Evolutionary conservation across 1,140 invertebrate genomes (phyloP).

Genomic region (Drosophila sproati): DNA sequence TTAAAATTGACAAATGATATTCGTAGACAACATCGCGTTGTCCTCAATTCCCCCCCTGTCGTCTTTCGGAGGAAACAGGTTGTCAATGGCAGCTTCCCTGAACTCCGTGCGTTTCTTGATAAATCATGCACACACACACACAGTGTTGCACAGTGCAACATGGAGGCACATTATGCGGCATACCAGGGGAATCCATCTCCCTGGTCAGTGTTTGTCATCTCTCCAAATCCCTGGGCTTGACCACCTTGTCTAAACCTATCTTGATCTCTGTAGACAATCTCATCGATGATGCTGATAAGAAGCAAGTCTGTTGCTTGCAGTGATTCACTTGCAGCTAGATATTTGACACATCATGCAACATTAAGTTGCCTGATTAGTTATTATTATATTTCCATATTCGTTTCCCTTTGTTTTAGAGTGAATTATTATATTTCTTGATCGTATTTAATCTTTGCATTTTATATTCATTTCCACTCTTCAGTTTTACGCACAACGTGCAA

Average conservation of each 20-base stretch:
- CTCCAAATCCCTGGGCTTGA: constrained; percentile 31
- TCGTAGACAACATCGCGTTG: constrained; percentile 67
- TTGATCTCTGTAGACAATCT: constrained; percentile 17
- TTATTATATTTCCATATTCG: not conserved
- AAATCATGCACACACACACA: constrained; percentile 53
- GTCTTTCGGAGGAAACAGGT: constrained; percentile 68
- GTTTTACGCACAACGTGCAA: not conserved
- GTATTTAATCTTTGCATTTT: too few species aligned
- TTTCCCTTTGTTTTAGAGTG: not conserved
- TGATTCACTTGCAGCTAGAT: not conserved
- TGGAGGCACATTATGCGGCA: not conserved
- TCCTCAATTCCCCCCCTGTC: constrained; percentile 6
- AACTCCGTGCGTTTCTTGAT: constrained; percentile 60
- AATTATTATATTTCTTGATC: too few species aligned
- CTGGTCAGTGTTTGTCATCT: constrained; percentile 22
- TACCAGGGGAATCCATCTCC: not conserved
- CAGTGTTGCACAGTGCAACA: constrained; percentile 3
- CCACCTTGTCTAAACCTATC: not conserved
- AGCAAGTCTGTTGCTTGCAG: not conserved
- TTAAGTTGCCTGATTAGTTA: not conserved
- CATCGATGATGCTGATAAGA: constrained; percentile 28
- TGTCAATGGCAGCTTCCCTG: constrained; percentile 71
- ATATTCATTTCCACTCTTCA: too few species aligned
- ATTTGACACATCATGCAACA: not conserved
- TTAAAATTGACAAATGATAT: constrained; percentile 83